Evolutionary conservation across 1,140 invertebrate genomes (phyloP).

Genomic region (Scaptomyza pallida): DNA sequence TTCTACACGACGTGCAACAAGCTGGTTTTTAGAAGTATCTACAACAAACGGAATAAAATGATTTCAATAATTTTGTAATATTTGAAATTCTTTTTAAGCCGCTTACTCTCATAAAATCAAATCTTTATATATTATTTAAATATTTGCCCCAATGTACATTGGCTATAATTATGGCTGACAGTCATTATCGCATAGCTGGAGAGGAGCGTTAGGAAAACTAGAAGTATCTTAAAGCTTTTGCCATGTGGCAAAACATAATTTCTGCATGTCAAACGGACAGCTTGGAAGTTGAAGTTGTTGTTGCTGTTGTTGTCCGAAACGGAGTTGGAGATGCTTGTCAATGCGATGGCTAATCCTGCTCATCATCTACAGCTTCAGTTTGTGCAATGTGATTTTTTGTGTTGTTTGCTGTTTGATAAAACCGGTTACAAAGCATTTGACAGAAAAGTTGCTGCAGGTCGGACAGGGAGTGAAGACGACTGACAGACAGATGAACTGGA

Average conservation of each 20-base stretch:
- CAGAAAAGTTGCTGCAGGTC: conserved; percentile 51
- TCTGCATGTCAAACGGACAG: conserved; percentile 71
- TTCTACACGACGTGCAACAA: conserved; percentile 16
- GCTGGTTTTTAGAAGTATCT: too few relatives aligned
- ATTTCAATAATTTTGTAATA: too few relatives aligned
- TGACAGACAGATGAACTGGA: background rate
- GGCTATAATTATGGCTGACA: conserved; percentile 77
- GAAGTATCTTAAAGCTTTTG: conserved; percentile 66
- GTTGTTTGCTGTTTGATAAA: conserved; percentile 56
- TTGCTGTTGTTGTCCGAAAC: conserved; percentile 23
- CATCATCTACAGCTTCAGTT: conserved; percentile 72
- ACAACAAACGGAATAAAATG: too few relatives aligned
- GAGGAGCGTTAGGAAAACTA: conserved; percentile 66
- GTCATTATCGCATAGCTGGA: conserved; percentile 64
- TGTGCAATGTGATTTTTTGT: conserved; percentile 55
- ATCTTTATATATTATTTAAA: too few relatives aligned
- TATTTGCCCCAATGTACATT: conserved; percentile 19
- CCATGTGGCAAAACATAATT: conserved; percentile 79
- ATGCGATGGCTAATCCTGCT: conserved; percentile 75
- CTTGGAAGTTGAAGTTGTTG: conserved; percentile 29
- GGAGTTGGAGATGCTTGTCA: conserved; percentile 61
- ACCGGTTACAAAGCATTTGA: conserved; percentile 71
- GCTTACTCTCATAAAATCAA: too few relatives aligned
- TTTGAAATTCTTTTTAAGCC: too few relatives aligned
- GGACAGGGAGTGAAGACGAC: conserved; percentile 8